A percentile compares a stretch with the other conserved stretches of the same genome.
phyloP scores from a whole-genome alignment of 2,113 vertebrate species.

The Tympanuchus pallidicinctus region DNA sequence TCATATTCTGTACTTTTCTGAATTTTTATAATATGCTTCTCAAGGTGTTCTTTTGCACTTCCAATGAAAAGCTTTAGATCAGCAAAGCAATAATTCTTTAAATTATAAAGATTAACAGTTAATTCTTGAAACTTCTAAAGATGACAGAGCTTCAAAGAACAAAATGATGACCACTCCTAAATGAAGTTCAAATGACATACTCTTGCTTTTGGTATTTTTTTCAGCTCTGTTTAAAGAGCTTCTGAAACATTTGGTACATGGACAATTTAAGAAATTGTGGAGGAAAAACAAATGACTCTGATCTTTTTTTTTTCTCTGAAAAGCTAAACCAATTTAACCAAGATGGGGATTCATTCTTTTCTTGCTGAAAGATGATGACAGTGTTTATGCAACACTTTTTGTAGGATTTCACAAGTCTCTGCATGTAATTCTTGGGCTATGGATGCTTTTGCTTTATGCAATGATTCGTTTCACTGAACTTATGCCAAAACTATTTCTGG shows the following conservation, averaged over 20 bases:
- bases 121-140: neutral
- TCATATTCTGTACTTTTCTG: neutral
- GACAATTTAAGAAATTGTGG: neutral
- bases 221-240: neutral
- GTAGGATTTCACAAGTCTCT: neutral
- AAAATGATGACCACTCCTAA: neutral
- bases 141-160: neutral
- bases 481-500: slow-evolving; percentile 41
- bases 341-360: neutral
- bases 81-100: neutral
- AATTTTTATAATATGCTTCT: neutral
- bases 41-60: neutral
- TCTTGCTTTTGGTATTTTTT: neutral
- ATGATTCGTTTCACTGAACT: neutral
- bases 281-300: neutral
- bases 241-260: neutral
- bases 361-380: neutral
- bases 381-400: neutral
- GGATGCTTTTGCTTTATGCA: slow-evolving; percentile 16
- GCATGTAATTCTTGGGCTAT: neutral
- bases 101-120: neutral
- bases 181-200: neutral
- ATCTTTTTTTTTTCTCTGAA: neutral
- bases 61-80: neutral
- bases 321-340: neutral